These are phyloP conservation scores for Apostichopus parvimensis DNA, from an alignment of 35 echinoderm and acorn worm species.

Conservation along the genomic window DNA sequence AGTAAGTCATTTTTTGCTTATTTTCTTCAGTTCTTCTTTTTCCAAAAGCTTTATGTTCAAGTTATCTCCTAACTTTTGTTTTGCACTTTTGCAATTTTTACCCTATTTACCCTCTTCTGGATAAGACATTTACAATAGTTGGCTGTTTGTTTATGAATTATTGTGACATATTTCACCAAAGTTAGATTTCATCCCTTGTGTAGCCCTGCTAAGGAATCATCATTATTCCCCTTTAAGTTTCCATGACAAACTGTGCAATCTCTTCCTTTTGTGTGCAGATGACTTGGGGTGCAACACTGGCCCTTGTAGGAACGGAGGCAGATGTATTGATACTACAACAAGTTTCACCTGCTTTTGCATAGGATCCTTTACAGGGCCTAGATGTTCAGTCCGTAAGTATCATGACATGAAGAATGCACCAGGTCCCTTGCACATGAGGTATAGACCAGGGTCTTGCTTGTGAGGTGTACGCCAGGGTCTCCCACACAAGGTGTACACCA, in stretches of 20 bases:
- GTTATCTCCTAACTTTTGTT: background rate
- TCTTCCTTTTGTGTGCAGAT: background rate
- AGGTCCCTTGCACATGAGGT: too few relatives aligned
- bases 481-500: too few relatives aligned
- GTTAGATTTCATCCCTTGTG: too few relatives aligned
- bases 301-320: constrained; percentile 41
- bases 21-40: background rate
- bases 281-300: constrained; percentile 1
- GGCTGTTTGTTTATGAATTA: too few relatives aligned
- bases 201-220: too few relatives aligned
- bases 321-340: constrained; percentile 20
- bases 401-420: too few relatives aligned
- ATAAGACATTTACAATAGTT: background rate
- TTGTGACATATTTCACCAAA: too few relatives aligned
- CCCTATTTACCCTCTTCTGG: background rate
- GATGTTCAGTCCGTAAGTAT: constrained; percentile 51
- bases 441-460: too few relatives aligned
- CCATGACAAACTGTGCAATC: too few relatives aligned
- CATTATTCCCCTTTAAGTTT: too few relatives aligned
- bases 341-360: constrained; percentile 31
- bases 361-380: constrained; percentile 3
- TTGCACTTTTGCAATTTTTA: background rate
- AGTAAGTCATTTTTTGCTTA: background rate
- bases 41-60: background rate
- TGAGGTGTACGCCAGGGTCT: too few relatives aligned